Conservation (phyloP, 2,888 invertebrate genomes). For the Megalurothrips usitatus region DNA sequence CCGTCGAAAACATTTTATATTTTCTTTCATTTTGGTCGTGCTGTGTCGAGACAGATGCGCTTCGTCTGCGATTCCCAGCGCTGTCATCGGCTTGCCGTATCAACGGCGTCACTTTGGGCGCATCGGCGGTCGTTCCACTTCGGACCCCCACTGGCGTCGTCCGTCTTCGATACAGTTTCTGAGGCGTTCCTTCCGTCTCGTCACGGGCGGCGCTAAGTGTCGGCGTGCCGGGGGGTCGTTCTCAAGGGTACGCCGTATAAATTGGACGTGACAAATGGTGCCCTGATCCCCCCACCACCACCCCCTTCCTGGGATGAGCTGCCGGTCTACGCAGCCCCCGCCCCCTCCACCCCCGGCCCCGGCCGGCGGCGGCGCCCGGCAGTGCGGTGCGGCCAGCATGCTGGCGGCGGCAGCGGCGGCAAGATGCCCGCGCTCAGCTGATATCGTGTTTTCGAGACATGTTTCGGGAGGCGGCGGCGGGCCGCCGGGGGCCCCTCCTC, state of each 20-base stretch:
- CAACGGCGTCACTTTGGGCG: neutral
- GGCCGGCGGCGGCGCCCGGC: neutral
- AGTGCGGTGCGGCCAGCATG: neutral
- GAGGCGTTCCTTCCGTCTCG: no score
- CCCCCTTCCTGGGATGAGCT: no score
- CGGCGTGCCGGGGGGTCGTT: no score
- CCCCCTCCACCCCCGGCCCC: neutral
- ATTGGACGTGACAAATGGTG: neutral
- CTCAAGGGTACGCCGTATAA: neutral
- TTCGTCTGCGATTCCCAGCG: no score
- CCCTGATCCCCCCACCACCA: no score
- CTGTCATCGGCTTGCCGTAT: no score
- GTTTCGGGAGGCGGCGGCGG: neutral
- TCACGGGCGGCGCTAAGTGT: no score
- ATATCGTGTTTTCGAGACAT: conserved; percentile 18
- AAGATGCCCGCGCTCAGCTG: neutral
- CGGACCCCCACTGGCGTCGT: neutral
- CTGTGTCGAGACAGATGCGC: no score
- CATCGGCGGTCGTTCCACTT: neutral
- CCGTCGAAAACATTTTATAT: no score
- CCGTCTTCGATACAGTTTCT: no score
- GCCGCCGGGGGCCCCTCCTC: neutral
- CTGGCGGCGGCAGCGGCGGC: neutral
- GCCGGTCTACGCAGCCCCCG: neutral
- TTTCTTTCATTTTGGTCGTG: no score